These are phyloP conservation scores for Trididemnum clinides DNA, from an alignment of 23 tunicate genomes.

Conservation along the genomic window DNA sequence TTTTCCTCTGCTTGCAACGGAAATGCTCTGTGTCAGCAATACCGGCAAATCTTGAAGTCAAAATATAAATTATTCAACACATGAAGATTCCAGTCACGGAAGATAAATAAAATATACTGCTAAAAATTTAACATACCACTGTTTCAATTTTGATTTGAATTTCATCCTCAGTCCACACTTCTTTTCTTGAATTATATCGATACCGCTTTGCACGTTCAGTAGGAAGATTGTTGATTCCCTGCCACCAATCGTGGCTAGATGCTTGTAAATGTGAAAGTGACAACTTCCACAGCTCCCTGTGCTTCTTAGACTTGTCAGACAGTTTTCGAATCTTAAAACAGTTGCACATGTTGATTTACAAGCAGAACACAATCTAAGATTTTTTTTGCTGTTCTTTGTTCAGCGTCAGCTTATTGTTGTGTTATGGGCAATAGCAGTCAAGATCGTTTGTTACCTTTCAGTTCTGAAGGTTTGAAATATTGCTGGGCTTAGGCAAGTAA, in stretches of 20 bases:
- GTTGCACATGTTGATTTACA: too few species aligned
- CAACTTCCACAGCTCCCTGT: conserved; percentile 82
- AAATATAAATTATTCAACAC: too few species aligned
- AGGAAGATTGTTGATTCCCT: conserved; percentile 53
- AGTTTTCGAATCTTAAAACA: conserved; percentile 65
- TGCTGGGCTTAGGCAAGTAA: too few species aligned
- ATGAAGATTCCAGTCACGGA: too few species aligned
- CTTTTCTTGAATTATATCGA: conserved; percentile 85
- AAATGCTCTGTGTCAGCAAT: too few species aligned
- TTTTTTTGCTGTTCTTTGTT: neutral
- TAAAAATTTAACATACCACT: too few species aligned
- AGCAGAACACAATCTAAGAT: neutral
- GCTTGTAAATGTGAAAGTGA: conserved; percentile 78
- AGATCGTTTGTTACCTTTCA: neutral
- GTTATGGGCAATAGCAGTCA: too few species aligned
- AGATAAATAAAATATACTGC: too few species aligned
- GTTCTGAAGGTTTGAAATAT: neutral
- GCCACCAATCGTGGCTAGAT: conserved; percentile 71
- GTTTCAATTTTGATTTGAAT: conserved; percentile 84
- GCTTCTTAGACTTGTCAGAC: conserved; percentile 33
- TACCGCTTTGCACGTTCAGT: conserved; percentile 69
- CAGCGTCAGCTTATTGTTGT: neutral
- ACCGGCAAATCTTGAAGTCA: too few species aligned
- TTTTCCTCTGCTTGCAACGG: too few species aligned
- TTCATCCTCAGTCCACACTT: conserved; percentile 94